Evolutionary conservation across 2,888 invertebrate genomes (phyloP).

Genomic region (Hypolimnas misippus): DNA sequence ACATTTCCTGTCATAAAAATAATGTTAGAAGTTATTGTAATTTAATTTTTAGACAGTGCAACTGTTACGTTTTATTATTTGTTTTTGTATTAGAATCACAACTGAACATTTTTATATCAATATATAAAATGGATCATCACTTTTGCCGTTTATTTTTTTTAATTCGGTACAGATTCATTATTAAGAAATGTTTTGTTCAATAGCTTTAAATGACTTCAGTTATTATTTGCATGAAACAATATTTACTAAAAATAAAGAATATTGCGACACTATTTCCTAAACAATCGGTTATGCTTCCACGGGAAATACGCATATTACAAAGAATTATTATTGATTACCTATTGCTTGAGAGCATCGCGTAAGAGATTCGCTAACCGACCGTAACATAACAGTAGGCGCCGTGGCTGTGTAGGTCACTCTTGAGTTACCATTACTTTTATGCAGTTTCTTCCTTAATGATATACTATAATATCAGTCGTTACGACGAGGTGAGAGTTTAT

Average conservation of each 20-base stretch:
- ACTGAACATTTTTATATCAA: too few relatives aligned
- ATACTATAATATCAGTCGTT: slow-evolving; percentile 16
- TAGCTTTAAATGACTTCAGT: not conserved
- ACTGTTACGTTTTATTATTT: too few relatives aligned
- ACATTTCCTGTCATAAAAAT: too few relatives aligned
- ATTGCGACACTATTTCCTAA: slow-evolving; percentile 5
- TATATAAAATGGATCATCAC: too few relatives aligned
- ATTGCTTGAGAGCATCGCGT: slow-evolving; percentile 40
- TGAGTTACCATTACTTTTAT: slow-evolving; percentile 47
- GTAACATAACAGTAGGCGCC: slow-evolving; percentile 63
- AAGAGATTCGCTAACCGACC: slow-evolving; percentile 57
- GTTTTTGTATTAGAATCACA: too few relatives aligned
- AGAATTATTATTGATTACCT: slow-evolving; percentile 19
- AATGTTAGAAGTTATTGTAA: too few relatives aligned
- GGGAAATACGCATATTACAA: not conserved
- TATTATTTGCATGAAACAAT: not conserved
- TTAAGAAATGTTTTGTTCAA: too few relatives aligned
- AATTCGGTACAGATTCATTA: too few relatives aligned
- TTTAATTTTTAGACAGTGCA: too few relatives aligned
- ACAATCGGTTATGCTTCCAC: slow-evolving; percentile 23
- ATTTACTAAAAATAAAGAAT: not conserved
- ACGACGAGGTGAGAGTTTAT: slow-evolving; percentile 17
- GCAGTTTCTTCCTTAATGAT: slow-evolving; percentile 41
- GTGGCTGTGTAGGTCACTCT: slow-evolving; percentile 52
- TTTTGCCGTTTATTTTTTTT: too few relatives aligned